Evolutionary conservation across 2,888 invertebrate genomes (phyloP).

Genomic region (Heliothis peltigera): DNA sequence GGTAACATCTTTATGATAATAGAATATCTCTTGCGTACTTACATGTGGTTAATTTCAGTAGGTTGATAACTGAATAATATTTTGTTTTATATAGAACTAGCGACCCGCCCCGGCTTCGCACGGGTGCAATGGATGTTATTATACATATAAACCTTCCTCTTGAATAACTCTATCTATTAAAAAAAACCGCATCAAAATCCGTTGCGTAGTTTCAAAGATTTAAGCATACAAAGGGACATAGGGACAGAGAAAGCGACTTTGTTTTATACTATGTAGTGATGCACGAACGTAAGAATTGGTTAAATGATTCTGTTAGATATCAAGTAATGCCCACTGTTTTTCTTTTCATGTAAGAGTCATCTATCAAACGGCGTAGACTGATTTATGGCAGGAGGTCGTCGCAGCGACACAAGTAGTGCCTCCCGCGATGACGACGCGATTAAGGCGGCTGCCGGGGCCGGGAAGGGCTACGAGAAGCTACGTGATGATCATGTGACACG

Average conservation of each 20-base stretch:
- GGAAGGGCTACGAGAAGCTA: slow-evolving; percentile 57
- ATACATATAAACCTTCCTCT: too few relatives aligned
- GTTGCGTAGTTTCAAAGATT: too few relatives aligned
- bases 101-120: too few relatives aligned
- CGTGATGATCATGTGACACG: slow-evolving; percentile 75
- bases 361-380: slow-evolving; percentile 84
- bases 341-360: slow-evolving; percentile 78
- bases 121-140: too few relatives aligned
- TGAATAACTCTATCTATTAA: too few relatives aligned
- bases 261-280: too few relatives aligned
- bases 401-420: slow-evolving; percentile 81
- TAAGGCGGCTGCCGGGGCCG: slow-evolving; percentile 64
- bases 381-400: slow-evolving; percentile 84
- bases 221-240: too few relatives aligned
- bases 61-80: neutral
- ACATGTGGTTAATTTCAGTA: neutral
- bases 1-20: slow-evolving; percentile 19
- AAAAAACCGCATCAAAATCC: too few relatives aligned
- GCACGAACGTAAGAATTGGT: slow-evolving; percentile 10
- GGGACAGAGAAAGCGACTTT: too few relatives aligned
- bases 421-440: slow-evolving; percentile 85
- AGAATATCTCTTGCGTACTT: neutral
- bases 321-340: slow-evolving; percentile 67
- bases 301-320: slow-evolving; percentile 60
- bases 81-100: neutral